Evolutionary conservation across 2,113 vertebrate species (phyloP), one percentile per base, ranked within the genome.

Genomic region (Salvelinus fontinalis): DNA sequence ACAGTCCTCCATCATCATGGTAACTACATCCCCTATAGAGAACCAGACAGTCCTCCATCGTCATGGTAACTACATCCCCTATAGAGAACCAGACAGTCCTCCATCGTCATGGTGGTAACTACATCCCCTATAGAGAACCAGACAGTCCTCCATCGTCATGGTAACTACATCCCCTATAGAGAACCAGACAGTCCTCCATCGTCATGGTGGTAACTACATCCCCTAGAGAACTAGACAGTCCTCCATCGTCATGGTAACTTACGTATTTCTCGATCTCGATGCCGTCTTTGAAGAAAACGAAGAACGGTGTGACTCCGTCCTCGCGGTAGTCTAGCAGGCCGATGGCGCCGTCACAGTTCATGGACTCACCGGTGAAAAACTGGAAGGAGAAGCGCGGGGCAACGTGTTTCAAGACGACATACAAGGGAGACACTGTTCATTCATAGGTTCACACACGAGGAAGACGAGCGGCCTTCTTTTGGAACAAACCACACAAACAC

Each of bases 311-410:
- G 75, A 94, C 88, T 5, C 95, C 95, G 66, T 96, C 94, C 83
- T 95, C 94, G 90, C 94, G 94, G 89, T 93, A 95, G 85, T 96
- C 92, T 88, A 96, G 86, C 31, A 95, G 89, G 81, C 86, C 95
- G 77, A 95, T 92, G 93, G 93, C 93, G 0, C 94, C 95, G 54
- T 95, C 94, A 79, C 92, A 92, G 86, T 95, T 94, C 94, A 95
- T 95, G 80, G 92, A 92, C 81, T 96, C 95, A 3, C 96, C 95
- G 92, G 91, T 92, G 89, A 92, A 96, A 90, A 96, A 95, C 95
- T 96, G 57, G 34, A 24, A 64, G 26, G 1, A 73, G 80, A 0
- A 81, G 1, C 14, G n/a, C 24, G 24, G n/a, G 49, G 4, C 1
- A 2, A 29, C 14, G 3, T 13, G 49, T 49, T 49, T 68, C 66